Evolutionary conservation across 2,113 vertebrate genomes (phyloP), one percentile per base, ranked within the genome.

Genomic region (Pseudorasbora parva): DNA sequence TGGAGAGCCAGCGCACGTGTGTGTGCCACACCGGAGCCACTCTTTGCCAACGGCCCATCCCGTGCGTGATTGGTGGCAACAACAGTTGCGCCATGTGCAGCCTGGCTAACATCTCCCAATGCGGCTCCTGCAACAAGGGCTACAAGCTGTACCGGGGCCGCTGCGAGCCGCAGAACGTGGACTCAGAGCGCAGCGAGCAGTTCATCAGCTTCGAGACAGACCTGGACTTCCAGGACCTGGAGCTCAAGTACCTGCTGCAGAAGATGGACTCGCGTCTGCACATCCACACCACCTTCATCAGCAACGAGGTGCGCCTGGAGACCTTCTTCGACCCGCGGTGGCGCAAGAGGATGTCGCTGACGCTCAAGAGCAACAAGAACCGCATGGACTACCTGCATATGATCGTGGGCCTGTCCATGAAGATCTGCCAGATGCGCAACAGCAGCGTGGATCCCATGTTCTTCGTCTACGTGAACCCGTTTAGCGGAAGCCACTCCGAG

Each of bases 31-130:
- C 97, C 0, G 97, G 97, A 60, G 95, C 95, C 89, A 98, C 94
- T 1, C 92, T 99, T 82, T 99, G 98, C 91, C 98, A 99, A 92
- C 95, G 98, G 25, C 97, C 98, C 64, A 97, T 99, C 86, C 98
- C 98, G 1, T 99, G 98, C 87, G 94, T 98, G 91, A 99, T 99
- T 0, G 98, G 98, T 0, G 97, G 97, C 78, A 99, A 99, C 95
- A 98, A 98, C 94, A 99, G 97, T 92, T 99, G 98, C n/a, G 98
- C 98, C 92, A 99, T 99, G 98, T 99, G 98, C 93, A 99, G 98
- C 89, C 93, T 99, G 86, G 97, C 97, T 88, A 99, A 99, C 95
- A 99, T 99, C 91, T 99, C 98, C 0, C 97, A 98, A 87, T 99
- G 98, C 0, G 98, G 98, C 90, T 99, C 98, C 8, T 99, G 98